Evolutionary conservation across 2,113 vertebrate species (phyloP).

Genomic region (Pollimyrus isidori): DNA sequence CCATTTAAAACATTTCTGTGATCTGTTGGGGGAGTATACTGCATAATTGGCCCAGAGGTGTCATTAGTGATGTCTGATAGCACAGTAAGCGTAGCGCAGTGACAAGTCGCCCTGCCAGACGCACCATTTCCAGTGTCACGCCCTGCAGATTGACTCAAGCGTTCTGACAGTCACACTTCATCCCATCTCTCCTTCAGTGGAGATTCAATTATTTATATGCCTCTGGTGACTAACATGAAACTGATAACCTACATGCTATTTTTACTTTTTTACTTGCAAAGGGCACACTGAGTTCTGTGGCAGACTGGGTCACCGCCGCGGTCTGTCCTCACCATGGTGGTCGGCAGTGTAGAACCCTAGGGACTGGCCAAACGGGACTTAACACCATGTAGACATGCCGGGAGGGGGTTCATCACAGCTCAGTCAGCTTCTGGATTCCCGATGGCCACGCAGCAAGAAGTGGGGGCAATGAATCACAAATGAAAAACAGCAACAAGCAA

Average conservation of each 20-base stretch:
- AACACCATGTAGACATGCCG: neutral
- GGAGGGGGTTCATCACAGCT: neutral
- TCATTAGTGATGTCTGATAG: neutral
- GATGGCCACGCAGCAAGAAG: neutral
- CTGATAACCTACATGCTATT: constrained; percentile 63
- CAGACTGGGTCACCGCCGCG: constrained; percentile 33
- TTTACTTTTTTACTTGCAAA: constrained; percentile 56
- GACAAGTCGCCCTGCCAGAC: neutral
- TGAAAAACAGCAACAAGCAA: neutral
- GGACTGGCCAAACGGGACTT: neutral
- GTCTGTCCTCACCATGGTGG: constrained; percentile 19
- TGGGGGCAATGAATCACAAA: neutral
- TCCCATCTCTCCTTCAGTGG: constrained; percentile 9
- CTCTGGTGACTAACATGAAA: constrained; percentile 56
- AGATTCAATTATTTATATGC: constrained; percentile 57
- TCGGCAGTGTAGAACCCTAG: neutral
- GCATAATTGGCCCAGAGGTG: neutral
- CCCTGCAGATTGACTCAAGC: neutral
- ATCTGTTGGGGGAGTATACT: neutral
- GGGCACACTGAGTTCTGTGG: constrained; percentile 48
- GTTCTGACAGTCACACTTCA: neutral
- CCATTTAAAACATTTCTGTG: neutral
- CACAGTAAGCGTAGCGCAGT: neutral
- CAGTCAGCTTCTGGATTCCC: neutral
- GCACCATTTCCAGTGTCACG: neutral